Evolutionary conservation across 2,113 vertebrate genomes (phyloP), one percentile per base, ranked within the genome.

Genomic region (Trichomycterus rosablanca): DNA sequence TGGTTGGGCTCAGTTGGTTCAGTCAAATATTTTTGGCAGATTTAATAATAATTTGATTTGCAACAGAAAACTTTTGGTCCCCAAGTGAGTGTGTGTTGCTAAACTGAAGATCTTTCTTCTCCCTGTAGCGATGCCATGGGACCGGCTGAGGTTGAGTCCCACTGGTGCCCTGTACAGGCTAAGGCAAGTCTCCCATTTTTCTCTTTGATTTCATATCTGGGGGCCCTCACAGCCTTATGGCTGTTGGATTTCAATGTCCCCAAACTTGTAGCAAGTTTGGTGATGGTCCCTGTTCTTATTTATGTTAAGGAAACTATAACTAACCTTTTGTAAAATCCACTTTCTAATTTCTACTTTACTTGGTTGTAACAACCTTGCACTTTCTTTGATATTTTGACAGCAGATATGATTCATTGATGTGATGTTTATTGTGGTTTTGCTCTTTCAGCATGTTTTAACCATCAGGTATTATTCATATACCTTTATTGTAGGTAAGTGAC

Each of bases 181-280:
- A 93, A 97, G 94, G 94, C 94, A 97, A 97, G 94, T 97, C 91
- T 89, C 88, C 91, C 86, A 88, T 84, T 84, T 83, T 81, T 85
- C 74, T 83, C n/a, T 92, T 37, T 70, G 28, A 54, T 62, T 52
- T 28, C 50, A 44, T 23, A 49, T 87, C 79, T 77, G 78, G 88
- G 92, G 93, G 92, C 90, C 90, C 89, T 90, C 93, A 94, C 93
- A 95, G 93, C 92, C 86, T 82, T 23, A 78, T 83, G 72, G 87
- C 93, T 95, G 93, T 97, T 97, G 93, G 93, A 95, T 91, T 78
- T 79, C 80, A 80, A 50, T 86, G 83, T 96, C 93, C 93, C 93
- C 91, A 97, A 94, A 97, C 93, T 97, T 96, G 88, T 61, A 95
- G 92, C 91, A 95, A 94, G 93, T 96, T 96, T 96, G 93, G 93